Evolutionary conservation across 2,113 vertebrate genomes (phyloP), one percentile per base, ranked within the genome.

Genomic region (Carassius gibelio): DNA sequence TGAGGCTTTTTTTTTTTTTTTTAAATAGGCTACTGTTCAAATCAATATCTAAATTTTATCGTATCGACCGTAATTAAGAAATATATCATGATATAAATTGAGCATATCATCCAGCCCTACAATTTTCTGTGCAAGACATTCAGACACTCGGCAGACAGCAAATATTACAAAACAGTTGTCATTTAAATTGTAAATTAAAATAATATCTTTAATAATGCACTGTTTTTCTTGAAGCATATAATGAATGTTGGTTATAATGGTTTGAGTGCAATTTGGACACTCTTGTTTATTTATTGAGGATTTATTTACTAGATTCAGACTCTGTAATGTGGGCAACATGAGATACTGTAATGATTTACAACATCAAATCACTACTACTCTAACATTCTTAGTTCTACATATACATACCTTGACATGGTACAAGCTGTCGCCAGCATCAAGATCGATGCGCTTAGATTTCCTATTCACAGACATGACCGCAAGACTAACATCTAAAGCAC

Each of bases 391-490:
- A 69, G 15, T 4, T 19, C 19, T 4, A 36, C 57, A 59, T 64
- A 55, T 11, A 74, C 69, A 80, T 81, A 95, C 98, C 97, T 97
- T 98, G 79, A 99, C 93, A 92, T 99, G 98, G 89, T 97, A 98
- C 71, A 99, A 95, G 90, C 95, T 96, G 89, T 98, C 95, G 88
- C 97, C 98, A 0, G 96, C 95, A 83, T 99, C 98, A 87, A 99
- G 94, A 88, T 99, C 97, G 0, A 99, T 95, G 61, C 97, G 94
- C 84, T 96, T 96, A 0, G 97, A 95, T 90, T 97, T 98, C 91
- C 95, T 97, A 90, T 99, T 99, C 90, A 99, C 88, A 15, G 97
- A 98, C 97, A 99, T 96, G 86, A 98, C 97, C 0, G 97, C 96
- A 8, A 95, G 89, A 23, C 97, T 96, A 91, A 99, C 89, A 0